Percentiles rank a stretch among this genome's conserved stretches.
phyloP scores from a whole-genome alignment of 2,888 invertebrate genomes.

The Oxytorus armatus region DNA sequence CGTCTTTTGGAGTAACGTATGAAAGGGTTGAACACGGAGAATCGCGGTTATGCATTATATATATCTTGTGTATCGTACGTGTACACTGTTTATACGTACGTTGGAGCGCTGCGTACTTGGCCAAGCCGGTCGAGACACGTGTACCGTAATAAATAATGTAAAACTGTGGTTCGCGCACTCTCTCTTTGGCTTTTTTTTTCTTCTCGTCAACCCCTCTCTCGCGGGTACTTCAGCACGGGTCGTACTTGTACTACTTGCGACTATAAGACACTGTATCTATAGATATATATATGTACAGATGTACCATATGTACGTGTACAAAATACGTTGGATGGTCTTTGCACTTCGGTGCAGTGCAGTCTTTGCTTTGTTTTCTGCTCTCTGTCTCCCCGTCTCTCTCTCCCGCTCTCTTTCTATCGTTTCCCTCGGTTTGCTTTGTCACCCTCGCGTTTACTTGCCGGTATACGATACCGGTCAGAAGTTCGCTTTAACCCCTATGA shows the following conservation, averaged over 20 bases:
- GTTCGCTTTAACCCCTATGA: no score
- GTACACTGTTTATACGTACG: slow-evolving; percentile 57
- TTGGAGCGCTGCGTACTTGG: slow-evolving; percentile 71
- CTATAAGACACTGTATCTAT: slow-evolving; percentile 6
- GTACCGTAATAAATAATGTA: slow-evolving; percentile 83
- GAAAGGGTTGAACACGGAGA: slow-evolving; percentile 35
- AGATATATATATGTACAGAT: slow-evolving; percentile 40
- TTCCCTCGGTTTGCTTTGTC: no score
- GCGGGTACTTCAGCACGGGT: slow-evolving; percentile 54
- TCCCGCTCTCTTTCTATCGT: no score
- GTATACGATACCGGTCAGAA: no score
- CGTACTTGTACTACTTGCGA: slow-evolving; percentile 57
- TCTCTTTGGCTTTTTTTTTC: slow-evolving; percentile 42
- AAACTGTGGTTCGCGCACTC: slow-evolving; percentile 44
- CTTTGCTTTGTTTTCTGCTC: slow-evolving; percentile 18
- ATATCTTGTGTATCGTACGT: slow-evolving; percentile 33
- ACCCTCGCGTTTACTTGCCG: no score
- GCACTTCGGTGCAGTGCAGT: slow-evolving; percentile 65
- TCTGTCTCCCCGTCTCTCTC: no score
- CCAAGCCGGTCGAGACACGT: slow-evolving; percentile 82
- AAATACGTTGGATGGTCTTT: slow-evolving; percentile 66
- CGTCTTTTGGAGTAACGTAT: slow-evolving; percentile 48
- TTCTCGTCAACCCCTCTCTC: slow-evolving; percentile 43
- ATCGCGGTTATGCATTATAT: background rate
- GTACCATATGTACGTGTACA: slow-evolving; percentile 18